Evolutionary conservation across 1,140 invertebrate species (phyloP).

Genomic region (Elymnias hypermnestra): DNA sequence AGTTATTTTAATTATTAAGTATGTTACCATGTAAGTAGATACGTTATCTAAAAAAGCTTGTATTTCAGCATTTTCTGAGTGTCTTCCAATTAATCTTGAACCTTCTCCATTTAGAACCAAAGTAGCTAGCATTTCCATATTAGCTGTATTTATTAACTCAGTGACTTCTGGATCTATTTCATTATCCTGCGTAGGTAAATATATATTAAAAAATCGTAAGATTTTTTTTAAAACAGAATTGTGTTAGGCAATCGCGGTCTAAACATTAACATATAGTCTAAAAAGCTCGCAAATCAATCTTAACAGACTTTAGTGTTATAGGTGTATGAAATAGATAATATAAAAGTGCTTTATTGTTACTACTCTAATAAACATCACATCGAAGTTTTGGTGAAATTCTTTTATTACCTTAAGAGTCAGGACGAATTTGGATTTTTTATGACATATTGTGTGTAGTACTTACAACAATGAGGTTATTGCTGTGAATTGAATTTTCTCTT

Average conservation of each 20-base stretch:
- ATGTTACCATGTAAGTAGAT: slow-evolving; percentile 92
- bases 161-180: slow-evolving; percentile 70
- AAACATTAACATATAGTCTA: slow-evolving; percentile 50
- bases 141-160: slow-evolving; percentile 81
- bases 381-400: slow-evolving; percentile 35
- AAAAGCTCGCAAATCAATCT: slow-evolving; percentile 69
- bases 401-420: slow-evolving; percentile 46
- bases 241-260: slow-evolving; percentile 43
- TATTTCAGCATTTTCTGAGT: slow-evolving; percentile 86
- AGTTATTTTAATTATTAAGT: too few species aligned
- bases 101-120: slow-evolving; percentile 92
- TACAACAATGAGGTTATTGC: slow-evolving; percentile 59
- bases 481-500: slow-evolving; percentile 50
- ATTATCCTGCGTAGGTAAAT: slow-evolving; percentile 49
- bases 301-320: slow-evolving; percentile 51
- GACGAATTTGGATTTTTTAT: slow-evolving; percentile 10
- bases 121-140: slow-evolving; percentile 92
- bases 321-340: slow-evolving; percentile 45
- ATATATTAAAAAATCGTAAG: neutral
- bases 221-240: too few species aligned
- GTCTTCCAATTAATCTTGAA: slow-evolving; percentile 83
- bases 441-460: slow-evolving; percentile 42
- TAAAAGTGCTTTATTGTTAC: slow-evolving; percentile 59
- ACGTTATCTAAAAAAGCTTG: slow-evolving; percentile 94
- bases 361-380: slow-evolving; percentile 65